Percentiles rank a stretch among this genome's conserved stretches.
Evolutionary conservation across 2,888 invertebrate species (phyloP).

Genomic region (Colletes collaris): DNA sequence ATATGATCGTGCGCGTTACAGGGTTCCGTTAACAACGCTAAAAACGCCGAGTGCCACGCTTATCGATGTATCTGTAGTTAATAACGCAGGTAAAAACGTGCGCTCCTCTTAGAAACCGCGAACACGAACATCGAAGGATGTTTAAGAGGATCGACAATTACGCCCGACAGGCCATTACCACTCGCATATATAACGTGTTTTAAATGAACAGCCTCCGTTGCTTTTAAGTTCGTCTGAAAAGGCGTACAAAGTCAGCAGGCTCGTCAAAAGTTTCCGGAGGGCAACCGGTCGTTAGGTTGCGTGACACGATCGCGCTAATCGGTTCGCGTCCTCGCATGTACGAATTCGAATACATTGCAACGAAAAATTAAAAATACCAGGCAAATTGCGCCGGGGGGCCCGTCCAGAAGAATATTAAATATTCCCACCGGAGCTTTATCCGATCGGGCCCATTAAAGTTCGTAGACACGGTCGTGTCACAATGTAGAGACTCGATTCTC

Average conservation of each 20-base stretch:
- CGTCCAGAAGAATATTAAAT: conserved; percentile 57
- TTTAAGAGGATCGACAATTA: conserved; percentile 65
- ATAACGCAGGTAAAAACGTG: conserved; percentile 45
- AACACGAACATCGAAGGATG: conserved; percentile 58
- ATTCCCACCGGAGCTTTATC: conserved; percentile 20
- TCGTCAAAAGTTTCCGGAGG: conserved; percentile 57
- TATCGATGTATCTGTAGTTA: conserved; percentile 49
- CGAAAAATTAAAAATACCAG: conserved; percentile 39
- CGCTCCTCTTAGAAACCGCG: conserved; percentile 37
- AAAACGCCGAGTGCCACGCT: conserved; percentile 37
- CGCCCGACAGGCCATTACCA: conserved; percentile 63
- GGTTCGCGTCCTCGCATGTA: conserved; percentile 56
- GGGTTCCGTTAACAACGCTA: conserved; percentile 29
- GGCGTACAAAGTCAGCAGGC: conserved; percentile 54
- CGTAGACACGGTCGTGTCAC: conserved; percentile 19
- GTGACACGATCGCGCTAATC: conserved; percentile 61
- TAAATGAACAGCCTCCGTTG: conserved; percentile 56
- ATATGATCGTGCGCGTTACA: not conserved
- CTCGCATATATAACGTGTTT: conserved; percentile 61
- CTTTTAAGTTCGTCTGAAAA: conserved; percentile 56
- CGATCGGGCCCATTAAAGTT: conserved; percentile 14
- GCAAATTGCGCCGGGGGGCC: conserved; percentile 37
- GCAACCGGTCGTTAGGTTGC: conserved; percentile 61
- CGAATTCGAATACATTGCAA: conserved; percentile 47
- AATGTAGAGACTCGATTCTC: conserved; percentile 16